These are phyloP conservation scores for Macrosoma leucophasiata DNA, from an alignment of 2,888 invertebrate genomes.

Conservation along the genomic window DNA sequence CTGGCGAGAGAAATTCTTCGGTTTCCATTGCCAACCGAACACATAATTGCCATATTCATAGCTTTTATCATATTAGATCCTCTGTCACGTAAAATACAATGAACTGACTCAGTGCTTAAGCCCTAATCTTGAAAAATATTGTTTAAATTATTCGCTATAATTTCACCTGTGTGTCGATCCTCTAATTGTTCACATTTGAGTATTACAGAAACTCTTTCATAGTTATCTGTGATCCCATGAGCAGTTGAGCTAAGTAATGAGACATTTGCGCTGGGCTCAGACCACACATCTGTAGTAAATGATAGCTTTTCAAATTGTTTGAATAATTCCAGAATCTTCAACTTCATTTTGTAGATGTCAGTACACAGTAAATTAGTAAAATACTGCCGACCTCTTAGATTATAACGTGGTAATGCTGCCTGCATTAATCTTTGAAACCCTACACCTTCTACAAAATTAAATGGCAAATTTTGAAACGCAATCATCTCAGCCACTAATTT, in stretches of 20 bases:
- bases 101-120: conserved; percentile 3
- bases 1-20: background rate
- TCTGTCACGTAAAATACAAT: conserved; percentile 10
- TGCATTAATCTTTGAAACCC: conserved; percentile 27
- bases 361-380: conserved; percentile 24
- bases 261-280: conserved; percentile 27
- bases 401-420: conserved; percentile 24
- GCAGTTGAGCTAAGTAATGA: conserved; percentile 27
- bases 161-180: background rate
- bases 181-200: background rate
- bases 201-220: conserved; percentile 21
- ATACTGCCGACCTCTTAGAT: conserved; percentile 26
- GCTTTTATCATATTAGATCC: conserved; percentile 17
- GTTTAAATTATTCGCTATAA: background rate
- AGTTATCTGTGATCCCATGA: conserved; percentile 24
- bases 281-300: conserved; percentile 29
- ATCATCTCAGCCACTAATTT: conserved; percentile 28
- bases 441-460: conserved; percentile 29
- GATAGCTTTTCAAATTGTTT: conserved; percentile 27
- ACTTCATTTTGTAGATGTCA: conserved; percentile 22
- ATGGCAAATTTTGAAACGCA: conserved; percentile 28
- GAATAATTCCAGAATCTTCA: conserved; percentile 22
- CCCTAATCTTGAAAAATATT: background rate
- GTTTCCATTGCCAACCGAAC: conserved; percentile 2
- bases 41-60: conserved; percentile 11